These are phyloP conservation scores for Drosophila melanica DNA, from an alignment of 1,140 invertebrate species.

Conservation along the genomic window DNA sequence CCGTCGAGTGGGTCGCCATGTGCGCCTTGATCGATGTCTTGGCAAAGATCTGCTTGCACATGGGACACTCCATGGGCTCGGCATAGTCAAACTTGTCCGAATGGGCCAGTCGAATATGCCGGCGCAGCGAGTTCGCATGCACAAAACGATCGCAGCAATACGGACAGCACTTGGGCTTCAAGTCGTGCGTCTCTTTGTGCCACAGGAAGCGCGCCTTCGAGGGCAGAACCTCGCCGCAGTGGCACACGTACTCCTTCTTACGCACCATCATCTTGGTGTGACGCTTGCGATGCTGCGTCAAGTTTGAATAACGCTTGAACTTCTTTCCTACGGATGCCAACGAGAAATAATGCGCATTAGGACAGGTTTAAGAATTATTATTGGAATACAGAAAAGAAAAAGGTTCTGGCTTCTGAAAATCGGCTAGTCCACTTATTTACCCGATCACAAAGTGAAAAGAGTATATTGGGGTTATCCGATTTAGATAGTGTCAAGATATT, in stretches of 20 bases:
- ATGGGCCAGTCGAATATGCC: conserved; percentile 92
- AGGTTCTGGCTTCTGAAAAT: not conserved
- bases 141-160: conserved; percentile 93
- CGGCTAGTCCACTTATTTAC: too few species aligned
- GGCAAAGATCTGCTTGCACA: conserved; percentile 92
- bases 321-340: conserved; percentile 85
- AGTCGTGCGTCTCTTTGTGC: conserved; percentile 93
- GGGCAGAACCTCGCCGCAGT: conserved; percentile 92
- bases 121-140: conserved; percentile 91
- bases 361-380: too few species aligned
- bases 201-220: conserved; percentile 92
- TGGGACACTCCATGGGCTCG: conserved; percentile 91
- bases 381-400: too few species aligned
- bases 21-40: conserved; percentile 92
- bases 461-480: too few species aligned
- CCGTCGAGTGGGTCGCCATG: conserved; percentile 89
- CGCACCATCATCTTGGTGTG: conserved; percentile 88
- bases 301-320: conserved; percentile 93
- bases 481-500: too few species aligned
- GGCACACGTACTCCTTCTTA: conserved; percentile 91
- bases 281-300: conserved; percentile 92
- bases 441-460: too few species aligned
- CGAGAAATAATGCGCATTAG: not conserved
- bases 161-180: conserved; percentile 92
- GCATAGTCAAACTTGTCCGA: conserved; percentile 89